Base-by-base conservation (phyloP, 1,140 invertebrate species). In the Maniola jurtina region DNA sequence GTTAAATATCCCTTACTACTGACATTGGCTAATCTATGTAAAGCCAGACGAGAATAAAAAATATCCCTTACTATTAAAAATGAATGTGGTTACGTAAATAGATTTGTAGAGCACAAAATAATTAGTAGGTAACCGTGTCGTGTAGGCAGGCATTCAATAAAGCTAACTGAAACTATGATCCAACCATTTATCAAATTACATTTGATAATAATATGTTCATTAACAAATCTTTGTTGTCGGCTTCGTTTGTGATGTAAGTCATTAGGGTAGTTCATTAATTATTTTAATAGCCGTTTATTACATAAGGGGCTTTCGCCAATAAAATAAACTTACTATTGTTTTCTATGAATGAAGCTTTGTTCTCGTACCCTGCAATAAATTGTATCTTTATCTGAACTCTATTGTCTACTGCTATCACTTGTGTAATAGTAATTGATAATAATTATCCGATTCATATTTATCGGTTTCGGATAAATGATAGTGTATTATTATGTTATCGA, bases 241-340 rank as follows among this genome's bases (percentile, higher is more conserved):
- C 55, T 15, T 15, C 55, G 35, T 57, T 16, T 57, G 36, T 57
- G 76, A 84, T 76, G 79, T 81, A 85, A 84, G 69, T 80, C 69
- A 85, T 87, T 84, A 86, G 76, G 75, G 75, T 77, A 72, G 69
- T 67, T 71, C 81, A 84, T 89, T 89, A 86, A 85, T 89, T 84
- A 86, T 81, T 83, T 85, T 84, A 81, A 85, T 79, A 70, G 75
- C 75, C 77, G 73, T 83, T 82, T 82, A 83, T 85, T 86, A 73
- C 80, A 71, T 71, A 86, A 89, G 47, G 63, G 76, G 78, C 84
- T 86, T 86, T 86, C 86, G 86, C 84, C 78, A 70, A 80, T 82
- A 87, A 84, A 85, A 88, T 86, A 88, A 86, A 81, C 79, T 70
- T 68, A 65, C 82, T 68, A 88, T 89, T 89, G 85, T 88, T 64